These are phyloP conservation scores for Platyura marginata DNA, from an alignment of 1,140 invertebrate species.

Conservation along the genomic window DNA sequence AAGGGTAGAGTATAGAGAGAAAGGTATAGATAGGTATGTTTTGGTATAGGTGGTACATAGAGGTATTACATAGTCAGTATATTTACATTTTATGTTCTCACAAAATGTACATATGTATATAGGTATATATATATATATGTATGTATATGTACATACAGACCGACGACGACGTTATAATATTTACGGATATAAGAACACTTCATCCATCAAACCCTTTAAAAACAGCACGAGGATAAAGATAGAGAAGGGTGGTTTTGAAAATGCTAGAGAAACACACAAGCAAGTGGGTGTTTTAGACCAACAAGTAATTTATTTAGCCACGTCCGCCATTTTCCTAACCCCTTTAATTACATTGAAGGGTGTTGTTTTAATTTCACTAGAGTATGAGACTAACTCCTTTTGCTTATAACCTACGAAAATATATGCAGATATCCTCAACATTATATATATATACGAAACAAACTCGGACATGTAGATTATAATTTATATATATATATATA, in stretches of 20 bases:
- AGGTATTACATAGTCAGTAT: too few species aligned
- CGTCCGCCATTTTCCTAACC: conserved; percentile 2
- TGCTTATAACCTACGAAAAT: not conserved
- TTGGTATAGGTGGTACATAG: too few species aligned
- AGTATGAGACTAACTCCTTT: not conserved
- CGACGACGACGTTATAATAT: too few species aligned
- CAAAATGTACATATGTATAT: too few species aligned
- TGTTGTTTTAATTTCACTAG: conserved; percentile 2
- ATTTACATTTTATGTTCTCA: too few species aligned
- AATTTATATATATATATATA: too few species aligned
- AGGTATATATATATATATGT: not conserved
- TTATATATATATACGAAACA: too few species aligned
- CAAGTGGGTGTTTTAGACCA: not conserved
- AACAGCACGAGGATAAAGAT: not conserved
- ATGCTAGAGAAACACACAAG: not conserved
- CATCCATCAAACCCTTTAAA: not conserved
- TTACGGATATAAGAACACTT: not conserved
- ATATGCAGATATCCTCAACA: not conserved
- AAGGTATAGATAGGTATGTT: too few species aligned
- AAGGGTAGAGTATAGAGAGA: too few species aligned
- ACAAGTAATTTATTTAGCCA: conserved; percentile 2
- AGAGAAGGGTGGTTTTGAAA: not conserved
- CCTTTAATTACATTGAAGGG: conserved; percentile 2
- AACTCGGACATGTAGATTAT: too few species aligned
- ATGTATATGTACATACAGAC: not conserved